Percentiles rank a stretch among this genome's conserved stretches.
phyloP scores from a whole-genome alignment of 2,113 vertebrate species.

The Sphyrna mokarran region DNA sequence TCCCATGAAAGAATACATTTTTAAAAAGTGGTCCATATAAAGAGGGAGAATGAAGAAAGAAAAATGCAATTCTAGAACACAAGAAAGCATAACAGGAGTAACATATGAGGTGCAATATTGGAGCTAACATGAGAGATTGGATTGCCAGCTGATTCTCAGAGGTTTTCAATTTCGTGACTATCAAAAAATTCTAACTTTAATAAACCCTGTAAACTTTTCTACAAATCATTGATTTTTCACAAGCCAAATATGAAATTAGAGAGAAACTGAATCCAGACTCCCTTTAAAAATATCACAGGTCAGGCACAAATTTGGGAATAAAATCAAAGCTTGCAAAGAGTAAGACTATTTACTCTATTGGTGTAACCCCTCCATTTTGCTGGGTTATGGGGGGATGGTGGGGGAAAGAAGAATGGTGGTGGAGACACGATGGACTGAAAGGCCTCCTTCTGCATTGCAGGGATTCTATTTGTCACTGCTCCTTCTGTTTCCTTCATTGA shows the following conservation, averaged over 20 bases:
- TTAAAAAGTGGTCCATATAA: no score
- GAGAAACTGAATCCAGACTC: not conserved
- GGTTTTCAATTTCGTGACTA: not conserved
- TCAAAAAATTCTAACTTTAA: not conserved
- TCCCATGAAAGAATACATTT: no score
- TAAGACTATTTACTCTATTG: not conserved
- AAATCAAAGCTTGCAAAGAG: not conserved
- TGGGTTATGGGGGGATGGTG: no score
- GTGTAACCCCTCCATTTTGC: no score
- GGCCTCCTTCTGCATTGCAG: no score
- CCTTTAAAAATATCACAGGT: not conserved
- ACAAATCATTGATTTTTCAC: not conserved
- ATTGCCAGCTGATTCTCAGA: not conserved
- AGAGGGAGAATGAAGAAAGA: not conserved
- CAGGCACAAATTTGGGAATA: not conserved
- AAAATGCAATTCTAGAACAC: not conserved
- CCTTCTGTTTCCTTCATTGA: not conserved
- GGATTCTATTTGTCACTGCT: not conserved
- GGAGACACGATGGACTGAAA: no score
- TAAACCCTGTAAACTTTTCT: not conserved
- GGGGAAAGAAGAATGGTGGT: no score
- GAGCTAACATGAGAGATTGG: not conserved
- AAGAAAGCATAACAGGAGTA: not conserved
- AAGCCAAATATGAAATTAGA: not conserved
- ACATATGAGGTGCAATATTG: not conserved